Evolutionary conservation across 2,113 vertebrate species (phyloP).

Genomic region (Chaenogobius annularis): DNA sequence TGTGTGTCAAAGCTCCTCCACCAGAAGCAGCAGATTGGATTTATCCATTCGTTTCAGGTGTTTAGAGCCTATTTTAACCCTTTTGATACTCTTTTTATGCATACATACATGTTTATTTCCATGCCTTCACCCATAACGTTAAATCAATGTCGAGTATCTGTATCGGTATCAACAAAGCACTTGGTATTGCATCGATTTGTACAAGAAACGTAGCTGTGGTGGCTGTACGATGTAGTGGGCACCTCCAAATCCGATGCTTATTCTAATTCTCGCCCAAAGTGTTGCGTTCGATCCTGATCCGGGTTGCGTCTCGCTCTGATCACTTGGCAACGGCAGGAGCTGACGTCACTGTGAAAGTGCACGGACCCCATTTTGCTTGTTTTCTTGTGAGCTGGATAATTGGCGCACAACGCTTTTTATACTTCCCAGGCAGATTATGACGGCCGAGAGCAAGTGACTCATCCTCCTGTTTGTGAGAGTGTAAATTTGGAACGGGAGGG

Average conservation of each 20-base stretch:
- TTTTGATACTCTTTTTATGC: too few relatives aligned
- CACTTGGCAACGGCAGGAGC: neutral
- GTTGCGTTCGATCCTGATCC: neutral
- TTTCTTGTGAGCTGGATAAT: slow-evolving; percentile 3
- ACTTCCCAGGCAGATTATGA: slow-evolving; percentile 24
- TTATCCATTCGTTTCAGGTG: too few relatives aligned
- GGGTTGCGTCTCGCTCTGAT: neutral
- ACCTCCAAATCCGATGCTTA: neutral
- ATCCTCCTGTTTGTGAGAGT: slow-evolving; percentile 5
- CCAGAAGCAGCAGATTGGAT: too few relatives aligned
- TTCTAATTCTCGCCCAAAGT: neutral
- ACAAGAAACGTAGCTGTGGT: too few relatives aligned
- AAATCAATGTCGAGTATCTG: too few relatives aligned
- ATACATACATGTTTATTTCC: too few relatives aligned
- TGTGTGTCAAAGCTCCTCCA: too few relatives aligned
- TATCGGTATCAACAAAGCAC: too few relatives aligned
- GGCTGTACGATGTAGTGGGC: too few relatives aligned
- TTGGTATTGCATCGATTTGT: too few relatives aligned
- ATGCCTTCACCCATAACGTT: too few relatives aligned
- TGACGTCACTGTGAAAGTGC: slow-evolving; percentile 15
- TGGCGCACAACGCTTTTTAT: slow-evolving; percentile 22
- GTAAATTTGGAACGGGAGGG: slow-evolving; percentile 1
- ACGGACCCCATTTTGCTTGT: slow-evolving; percentile 7
- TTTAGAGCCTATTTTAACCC: too few relatives aligned
- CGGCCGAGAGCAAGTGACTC: slow-evolving; percentile 48